Evolutionary conservation across 2,797 vertebrate species (phyloP).

Genomic region (Acanthiza pusilla): DNA sequence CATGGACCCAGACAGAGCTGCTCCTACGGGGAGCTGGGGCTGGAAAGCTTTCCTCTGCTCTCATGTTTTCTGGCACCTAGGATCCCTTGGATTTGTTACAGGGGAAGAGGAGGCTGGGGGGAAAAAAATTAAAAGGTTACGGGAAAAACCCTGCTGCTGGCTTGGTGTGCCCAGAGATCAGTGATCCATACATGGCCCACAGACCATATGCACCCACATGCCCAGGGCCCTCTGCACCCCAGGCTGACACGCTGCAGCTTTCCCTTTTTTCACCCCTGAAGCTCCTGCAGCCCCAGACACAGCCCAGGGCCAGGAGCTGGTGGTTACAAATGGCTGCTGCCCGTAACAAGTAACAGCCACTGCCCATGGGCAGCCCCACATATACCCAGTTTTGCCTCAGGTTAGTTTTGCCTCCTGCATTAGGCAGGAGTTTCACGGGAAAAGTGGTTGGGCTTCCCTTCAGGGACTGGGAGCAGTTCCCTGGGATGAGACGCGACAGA

Average conservation of each 20-base stretch:
- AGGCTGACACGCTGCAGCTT: neutral
- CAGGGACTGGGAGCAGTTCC: neutral
- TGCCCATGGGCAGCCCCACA: neutral
- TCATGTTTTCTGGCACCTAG: neutral
- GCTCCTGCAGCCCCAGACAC: rapidly evolving
- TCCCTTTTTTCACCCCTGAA: neutral
- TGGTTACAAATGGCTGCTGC: neutral
- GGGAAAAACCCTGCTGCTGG: neutral
- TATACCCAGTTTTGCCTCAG: neutral
- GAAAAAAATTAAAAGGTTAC: neutral
- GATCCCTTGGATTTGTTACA: neutral
- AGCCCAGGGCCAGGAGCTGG: neutral
- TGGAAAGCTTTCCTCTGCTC: neutral
- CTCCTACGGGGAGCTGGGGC: neutral
- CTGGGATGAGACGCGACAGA: rapidly evolving
- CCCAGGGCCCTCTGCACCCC: neutral
- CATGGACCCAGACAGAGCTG: neutral
- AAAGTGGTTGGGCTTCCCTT: neutral
- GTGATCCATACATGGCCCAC: rapidly evolving
- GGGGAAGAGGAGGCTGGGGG: neutral
- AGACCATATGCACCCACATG: rapidly evolving
- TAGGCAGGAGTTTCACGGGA: neutral
- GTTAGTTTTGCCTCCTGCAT: rapidly evolving
- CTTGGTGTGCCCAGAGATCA: neutral
- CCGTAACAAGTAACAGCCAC: rapidly evolving